Evolutionary conservation across 2,113 vertebrate genomes (phyloP).

Genomic region (Henicopernis longicauda): DNA sequence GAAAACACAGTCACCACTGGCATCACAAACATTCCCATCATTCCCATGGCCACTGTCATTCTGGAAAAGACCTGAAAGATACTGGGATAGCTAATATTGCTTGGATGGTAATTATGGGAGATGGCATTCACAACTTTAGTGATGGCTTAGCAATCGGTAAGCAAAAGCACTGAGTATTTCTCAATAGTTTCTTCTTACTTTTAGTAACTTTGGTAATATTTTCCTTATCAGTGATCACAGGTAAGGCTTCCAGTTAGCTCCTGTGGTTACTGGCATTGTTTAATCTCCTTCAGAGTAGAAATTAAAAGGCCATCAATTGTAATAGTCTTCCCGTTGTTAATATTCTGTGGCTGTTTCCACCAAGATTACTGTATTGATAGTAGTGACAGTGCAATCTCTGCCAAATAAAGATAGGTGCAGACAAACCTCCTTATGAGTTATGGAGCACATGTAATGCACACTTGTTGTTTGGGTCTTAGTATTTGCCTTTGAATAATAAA

Average conservation of each 20-base stretch:
- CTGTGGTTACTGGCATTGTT: background rate
- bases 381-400: background rate
- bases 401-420: background rate
- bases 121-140: conserved; percentile 99
- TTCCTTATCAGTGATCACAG: background rate
- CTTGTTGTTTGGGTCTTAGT: background rate
- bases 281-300: background rate
- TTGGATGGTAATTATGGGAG: conserved; percentile 99
- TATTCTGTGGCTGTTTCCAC: background rate
- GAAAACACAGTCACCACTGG: conserved; percentile 77
- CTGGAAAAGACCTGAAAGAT: conserved; percentile 93
- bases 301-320: background rate
- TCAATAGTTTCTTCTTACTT: background rate
- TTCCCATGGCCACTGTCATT: conserved; percentile 92
- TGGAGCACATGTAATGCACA: background rate
- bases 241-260: background rate
- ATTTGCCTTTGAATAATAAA: background rate
- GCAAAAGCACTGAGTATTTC: background rate
- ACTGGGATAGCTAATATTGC: conserved; percentile 96
- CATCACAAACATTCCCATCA: conserved; percentile 85
- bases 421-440: background rate
- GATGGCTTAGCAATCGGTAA: conserved; percentile 96
- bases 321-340: background rate
- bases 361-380: background rate
- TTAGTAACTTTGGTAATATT: background rate